phyloP scores from a whole-genome alignment of 2,888 invertebrate species.

The Eremobia ochroleuca region DNA sequence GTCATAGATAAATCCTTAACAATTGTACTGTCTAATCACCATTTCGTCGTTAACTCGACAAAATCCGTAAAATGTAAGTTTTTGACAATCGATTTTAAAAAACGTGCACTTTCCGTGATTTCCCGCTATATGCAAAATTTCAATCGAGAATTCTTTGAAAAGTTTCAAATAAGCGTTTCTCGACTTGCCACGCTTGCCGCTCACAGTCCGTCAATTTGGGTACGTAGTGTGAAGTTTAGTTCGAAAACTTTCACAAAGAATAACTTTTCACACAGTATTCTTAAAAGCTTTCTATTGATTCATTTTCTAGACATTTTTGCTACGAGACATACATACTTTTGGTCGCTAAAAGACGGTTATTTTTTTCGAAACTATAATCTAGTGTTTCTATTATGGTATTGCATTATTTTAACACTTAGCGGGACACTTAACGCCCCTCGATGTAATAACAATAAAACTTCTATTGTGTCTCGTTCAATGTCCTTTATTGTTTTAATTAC shows the following conservation, averaged over 20 bases:
- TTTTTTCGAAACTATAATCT: background rate
- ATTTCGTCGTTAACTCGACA: background rate
- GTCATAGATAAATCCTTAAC: no score
- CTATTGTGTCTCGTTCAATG: no score
- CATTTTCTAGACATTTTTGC: slow-evolving; percentile 30
- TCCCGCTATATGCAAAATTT: slow-evolving; percentile 54
- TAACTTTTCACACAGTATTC: slow-evolving; percentile 59
- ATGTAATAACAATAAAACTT: no score
- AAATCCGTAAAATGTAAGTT: slow-evolving; percentile 1
- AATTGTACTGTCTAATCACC: background rate
- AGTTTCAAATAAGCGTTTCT: slow-evolving; percentile 64
- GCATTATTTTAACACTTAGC: no score
- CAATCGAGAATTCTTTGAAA: slow-evolving; percentile 57
- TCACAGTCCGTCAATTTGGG: slow-evolving; percentile 66
- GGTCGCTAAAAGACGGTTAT: background rate
- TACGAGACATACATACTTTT: slow-evolving; percentile 22
- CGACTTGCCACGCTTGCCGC: slow-evolving; percentile 59
- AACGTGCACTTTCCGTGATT: slow-evolving; percentile 30
- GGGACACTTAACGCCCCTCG: no score
- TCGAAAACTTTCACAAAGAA: slow-evolving; percentile 59
- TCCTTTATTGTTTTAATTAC: no score
- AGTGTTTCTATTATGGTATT: no score
- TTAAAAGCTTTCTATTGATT: slow-evolving; percentile 55
- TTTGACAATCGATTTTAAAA: slow-evolving; percentile 35
- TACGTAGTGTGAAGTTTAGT: slow-evolving; percentile 63